These are phyloP conservation scores for Tokudaia tokunoshimensis DNA, from an alignment of 2,797 vertebrate genomes.

Conservation along the genomic window DNA sequence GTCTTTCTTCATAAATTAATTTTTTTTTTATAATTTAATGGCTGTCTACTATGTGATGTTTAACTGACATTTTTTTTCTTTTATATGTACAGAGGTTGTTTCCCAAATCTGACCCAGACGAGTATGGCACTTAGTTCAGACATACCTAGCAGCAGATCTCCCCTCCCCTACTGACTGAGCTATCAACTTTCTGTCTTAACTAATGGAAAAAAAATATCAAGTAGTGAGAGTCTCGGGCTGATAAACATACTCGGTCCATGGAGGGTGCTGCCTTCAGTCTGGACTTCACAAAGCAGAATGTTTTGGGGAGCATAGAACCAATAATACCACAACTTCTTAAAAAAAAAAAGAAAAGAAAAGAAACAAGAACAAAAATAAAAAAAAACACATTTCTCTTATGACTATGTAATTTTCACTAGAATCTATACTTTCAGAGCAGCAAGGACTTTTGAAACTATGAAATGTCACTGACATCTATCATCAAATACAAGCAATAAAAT, in stretches of 20 bases:
- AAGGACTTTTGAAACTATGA: constrained; percentile 94
- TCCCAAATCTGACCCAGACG: constrained; percentile 95
- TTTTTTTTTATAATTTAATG: constrained; percentile 98
- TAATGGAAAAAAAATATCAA: constrained; percentile 92
- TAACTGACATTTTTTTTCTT: constrained; percentile 91
- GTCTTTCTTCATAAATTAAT: constrained; percentile 99
- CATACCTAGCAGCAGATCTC: constrained; percentile 94
- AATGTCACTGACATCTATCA: constrained; percentile 93
- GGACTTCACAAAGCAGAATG: constrained; percentile 92
- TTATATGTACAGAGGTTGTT: constrained; percentile 94
- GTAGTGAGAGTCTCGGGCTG: constrained; percentile 90
- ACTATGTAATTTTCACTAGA: constrained; percentile 92
- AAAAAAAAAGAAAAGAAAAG: constrained; percentile 85
- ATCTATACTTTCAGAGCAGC: constrained; percentile 94
- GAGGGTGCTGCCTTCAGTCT: constrained; percentile 89
- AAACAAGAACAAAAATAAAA: constrained; percentile 83
- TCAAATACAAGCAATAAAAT: constrained; percentile 92
- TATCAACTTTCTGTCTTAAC: constrained; percentile 91
- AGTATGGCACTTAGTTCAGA: constrained; percentile 98
- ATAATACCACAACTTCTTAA: constrained; percentile 92
- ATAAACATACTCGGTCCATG: constrained; percentile 87
- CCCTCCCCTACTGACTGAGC: constrained; percentile 90
- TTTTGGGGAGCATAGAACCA: constrained; percentile 93
- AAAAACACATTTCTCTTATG: constrained; percentile 90
- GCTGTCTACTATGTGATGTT: constrained; percentile 98